Percentiles rank a stretch among this genome's conserved stretches.
Evolutionary conservation across 2,888 invertebrate species (phyloP).

Genomic region (Diarsia brunnea): DNA sequence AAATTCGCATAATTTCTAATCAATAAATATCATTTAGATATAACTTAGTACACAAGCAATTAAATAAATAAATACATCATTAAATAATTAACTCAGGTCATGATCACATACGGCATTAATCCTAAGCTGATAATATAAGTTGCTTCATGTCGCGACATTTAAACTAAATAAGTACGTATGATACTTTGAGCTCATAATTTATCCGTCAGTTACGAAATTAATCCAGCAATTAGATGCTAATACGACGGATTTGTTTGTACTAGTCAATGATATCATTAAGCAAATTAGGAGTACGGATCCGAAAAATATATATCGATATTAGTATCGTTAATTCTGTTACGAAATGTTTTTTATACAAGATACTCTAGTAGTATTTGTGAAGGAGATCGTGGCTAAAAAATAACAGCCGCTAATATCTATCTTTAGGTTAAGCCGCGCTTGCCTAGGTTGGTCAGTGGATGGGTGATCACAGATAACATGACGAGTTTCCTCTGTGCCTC

Average conservation of each 20-base stretch:
- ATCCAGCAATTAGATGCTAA: constrained; percentile 75
- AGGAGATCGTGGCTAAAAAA: no score
- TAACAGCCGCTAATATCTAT: no score
- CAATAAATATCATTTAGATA: constrained; percentile 8
- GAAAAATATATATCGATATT: not conserved
- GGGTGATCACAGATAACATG: not conserved
- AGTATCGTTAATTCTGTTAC: not conserved
- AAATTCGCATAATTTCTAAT: not conserved
- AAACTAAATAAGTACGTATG: constrained; percentile 47
- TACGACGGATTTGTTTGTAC: constrained; percentile 69
- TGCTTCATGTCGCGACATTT: constrained; percentile 52
- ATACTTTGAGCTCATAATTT: constrained; percentile 69
- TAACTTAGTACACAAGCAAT: constrained; percentile 11
- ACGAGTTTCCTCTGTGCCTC: no score
- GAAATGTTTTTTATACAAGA: not conserved
- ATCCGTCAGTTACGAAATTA: constrained; percentile 75
- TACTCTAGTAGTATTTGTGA: not conserved
- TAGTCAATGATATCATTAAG: constrained; percentile 55
- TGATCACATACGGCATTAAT: constrained; percentile 43
- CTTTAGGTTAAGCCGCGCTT: not conserved
- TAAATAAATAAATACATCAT: constrained; percentile 31
- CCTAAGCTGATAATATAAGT: constrained; percentile 59
- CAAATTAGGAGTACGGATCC: constrained; percentile 42
- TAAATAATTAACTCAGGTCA: constrained; percentile 45
- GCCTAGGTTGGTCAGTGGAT: not conserved